Percentiles rank a stretch among this genome's conserved stretches.
phyloP scores from a whole-genome alignment of 2,113 vertebrate genomes.

The Oryzias curvinotus region DNA sequence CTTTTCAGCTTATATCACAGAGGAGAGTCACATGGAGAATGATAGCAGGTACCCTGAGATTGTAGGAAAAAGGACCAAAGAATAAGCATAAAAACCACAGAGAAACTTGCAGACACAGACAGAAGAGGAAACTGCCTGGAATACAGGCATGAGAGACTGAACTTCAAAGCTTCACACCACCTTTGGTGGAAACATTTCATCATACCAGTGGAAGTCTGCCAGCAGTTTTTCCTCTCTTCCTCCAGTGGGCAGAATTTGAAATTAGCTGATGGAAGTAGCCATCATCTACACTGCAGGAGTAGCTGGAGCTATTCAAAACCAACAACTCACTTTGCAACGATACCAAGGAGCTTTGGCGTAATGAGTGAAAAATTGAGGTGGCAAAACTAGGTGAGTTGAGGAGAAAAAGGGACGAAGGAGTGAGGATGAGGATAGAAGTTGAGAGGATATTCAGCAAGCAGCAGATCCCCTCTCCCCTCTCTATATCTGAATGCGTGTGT shows the following conservation, averaged over 20 bases:
- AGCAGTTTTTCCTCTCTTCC: slow-evolving; percentile 52
- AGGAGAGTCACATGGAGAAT: neutral
- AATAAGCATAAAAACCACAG: slow-evolving; percentile 32
- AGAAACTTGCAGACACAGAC: slow-evolving; percentile 43
- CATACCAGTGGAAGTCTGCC: slow-evolving; percentile 62
- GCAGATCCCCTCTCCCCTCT: slow-evolving; percentile 35
- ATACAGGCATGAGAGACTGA: slow-evolving; percentile 45
- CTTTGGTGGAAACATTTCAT: slow-evolving; percentile 66
- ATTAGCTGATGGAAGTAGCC: slow-evolving; percentile 64
- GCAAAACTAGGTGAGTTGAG: slow-evolving; percentile 45
- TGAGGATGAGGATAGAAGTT: slow-evolving; percentile 31
- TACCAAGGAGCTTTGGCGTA: slow-evolving; percentile 62
- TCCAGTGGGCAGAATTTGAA: slow-evolving; percentile 67
- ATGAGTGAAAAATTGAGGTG: slow-evolving; percentile 55
- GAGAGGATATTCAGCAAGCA: slow-evolving; percentile 46
- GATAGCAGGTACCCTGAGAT: neutral
- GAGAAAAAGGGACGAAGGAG: slow-evolving; percentile 28
- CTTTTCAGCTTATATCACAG: neutral
- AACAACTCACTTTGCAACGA: slow-evolving; percentile 60
- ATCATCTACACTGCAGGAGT: slow-evolving; percentile 41
- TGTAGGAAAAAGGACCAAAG: slow-evolving; percentile 2
- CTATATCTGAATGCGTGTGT: slow-evolving; percentile 8
- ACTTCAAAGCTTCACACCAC: slow-evolving; percentile 66
- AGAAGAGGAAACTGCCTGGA: slow-evolving; percentile 56
- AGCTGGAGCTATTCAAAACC: slow-evolving; percentile 26